Evolutionary conservation across 2,797 vertebrate species (phyloP), one percentile per base, ranked within the genome.

Genomic region (Furcifer pardalis): DNA sequence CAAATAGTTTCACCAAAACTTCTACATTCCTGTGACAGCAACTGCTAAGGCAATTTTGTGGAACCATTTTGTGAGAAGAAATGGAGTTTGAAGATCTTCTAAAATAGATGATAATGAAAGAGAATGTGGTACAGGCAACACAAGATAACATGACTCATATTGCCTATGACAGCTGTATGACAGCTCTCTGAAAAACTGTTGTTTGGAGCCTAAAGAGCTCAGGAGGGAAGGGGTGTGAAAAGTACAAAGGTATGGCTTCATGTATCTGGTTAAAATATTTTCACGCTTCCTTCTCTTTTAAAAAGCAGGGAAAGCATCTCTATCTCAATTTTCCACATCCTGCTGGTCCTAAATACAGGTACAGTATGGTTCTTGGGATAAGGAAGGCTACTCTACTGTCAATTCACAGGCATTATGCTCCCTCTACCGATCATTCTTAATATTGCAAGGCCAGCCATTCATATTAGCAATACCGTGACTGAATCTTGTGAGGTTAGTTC

Each of bases 331-430:
- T 30, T 37, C 40, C 71, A 62, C 37, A 10, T 40, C 73, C 63
- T 19, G 25, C 3, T 30, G 5, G 32, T 35, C 37, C 52, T 66
- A 42, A 15, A 59, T 52, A n/a, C n/a, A n/a, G n/a, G n/a, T n/a
- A n/a, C n/a, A n/a, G n/a, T n/a, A 49, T n/a, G 44, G 30, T 81
- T 69, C 12, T 46, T 49, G 46, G 17, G 76, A 46, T 59, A 52
- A 77, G 7, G 7, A 37, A 49, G n/a, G 25, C 23, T 7, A 3
- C 35, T 37, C 81, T 15, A 27, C 44, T 2, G 7, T 49, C 27
- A 21, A 66, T 91, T 94, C 81, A 19, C 92, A 92, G 85, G 86
- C 89, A 40, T 30, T 46, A 65, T 87, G 87, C 89, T 12, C 94
- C 25, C 93, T 90, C 94, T 93, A 40, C 87, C 91, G 93, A 82